These are phyloP conservation scores for Chrysoperla carnea DNA, from an alignment of 1,140 invertebrate species.

Conservation along the genomic window DNA sequence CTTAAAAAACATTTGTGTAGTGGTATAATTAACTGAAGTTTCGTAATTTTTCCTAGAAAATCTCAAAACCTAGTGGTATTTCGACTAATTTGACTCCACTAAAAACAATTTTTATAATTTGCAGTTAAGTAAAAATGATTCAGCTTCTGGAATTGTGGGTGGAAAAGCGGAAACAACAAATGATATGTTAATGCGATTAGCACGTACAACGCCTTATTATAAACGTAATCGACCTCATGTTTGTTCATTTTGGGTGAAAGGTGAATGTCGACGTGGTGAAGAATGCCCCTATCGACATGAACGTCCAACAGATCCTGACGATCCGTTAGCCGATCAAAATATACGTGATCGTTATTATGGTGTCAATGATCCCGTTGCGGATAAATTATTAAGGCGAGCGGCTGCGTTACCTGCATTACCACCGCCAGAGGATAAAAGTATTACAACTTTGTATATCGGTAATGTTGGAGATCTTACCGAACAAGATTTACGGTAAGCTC, in stretches of 20 bases:
- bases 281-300: conserved; percentile 97
- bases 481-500: conserved; percentile 57
- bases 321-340: conserved; percentile 97
- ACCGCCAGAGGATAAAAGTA: conserved; percentile 87
- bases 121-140: not conserved
- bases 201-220: conserved; percentile 95
- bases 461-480: conserved; percentile 86
- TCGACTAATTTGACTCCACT: too few relatives aligned
- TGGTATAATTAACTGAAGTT: too few relatives aligned
- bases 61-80: too few relatives aligned
- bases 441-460: conserved; percentile 92
- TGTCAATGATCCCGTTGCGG: conserved; percentile 96
- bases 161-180: conserved; percentile 62
- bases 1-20: too few relatives aligned
- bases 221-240: conserved; percentile 97
- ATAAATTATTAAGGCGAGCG: conserved; percentile 87
- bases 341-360: conserved; percentile 98
- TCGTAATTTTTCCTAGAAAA: too few relatives aligned
- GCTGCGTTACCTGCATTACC: conserved; percentile 89
- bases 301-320: conserved; percentile 98
- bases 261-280: conserved; percentile 96
- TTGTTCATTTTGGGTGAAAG: conserved; percentile 99
- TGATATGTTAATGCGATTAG: conserved; percentile 86
- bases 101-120: too few relatives aligned
- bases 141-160: conserved; percentile 20